phyloP scores from a whole-genome alignment of 1,140 invertebrate genomes.

The Drosophila ercepeae region DNA sequence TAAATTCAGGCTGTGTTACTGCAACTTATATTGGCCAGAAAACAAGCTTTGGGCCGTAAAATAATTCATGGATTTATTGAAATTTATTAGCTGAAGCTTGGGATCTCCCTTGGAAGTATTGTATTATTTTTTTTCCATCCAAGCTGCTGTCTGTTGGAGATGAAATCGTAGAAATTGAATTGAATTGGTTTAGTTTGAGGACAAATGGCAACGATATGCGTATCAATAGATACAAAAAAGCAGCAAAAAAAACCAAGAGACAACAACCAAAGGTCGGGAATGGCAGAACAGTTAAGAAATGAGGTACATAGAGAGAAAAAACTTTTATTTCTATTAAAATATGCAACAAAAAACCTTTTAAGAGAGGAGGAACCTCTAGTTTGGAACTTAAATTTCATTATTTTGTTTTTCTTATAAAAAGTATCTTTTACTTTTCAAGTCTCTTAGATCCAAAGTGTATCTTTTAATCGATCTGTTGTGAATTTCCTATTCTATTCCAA shows the following conservation, averaged over 20 bases:
- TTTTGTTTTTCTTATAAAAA: background rate
- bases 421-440: background rate
- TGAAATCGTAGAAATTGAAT: slow-evolving; percentile 81
- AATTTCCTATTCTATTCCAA: slow-evolving; percentile 3
- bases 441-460: background rate
- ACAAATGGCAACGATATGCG: slow-evolving; percentile 72
- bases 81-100: slow-evolving; percentile 66
- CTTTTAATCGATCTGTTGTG: slow-evolving; percentile 19
- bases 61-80: slow-evolving; percentile 80
- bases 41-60: slow-evolving; percentile 53
- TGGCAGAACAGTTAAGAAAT: slow-evolving; percentile 70
- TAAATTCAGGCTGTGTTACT: background rate
- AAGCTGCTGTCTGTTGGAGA: slow-evolving; percentile 60
- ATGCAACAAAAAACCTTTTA: slow-evolving; percentile 53
- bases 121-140: slow-evolving; percentile 18
- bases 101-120: slow-evolving; percentile 34
- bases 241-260: slow-evolving; percentile 44
- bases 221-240: slow-evolving; percentile 61
- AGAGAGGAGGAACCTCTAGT: slow-evolving; percentile 1
- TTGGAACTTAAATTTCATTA: too few species aligned
- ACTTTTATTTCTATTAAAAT: slow-evolving; percentile 23
- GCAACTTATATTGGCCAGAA: background rate
- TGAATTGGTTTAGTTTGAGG: slow-evolving; percentile 34
- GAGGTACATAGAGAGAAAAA: slow-evolving; percentile 41
- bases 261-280: slow-evolving; percentile 49